Evolutionary conservation across 2,888 invertebrate species (phyloP).

Genomic region (Caenorhabditis virilis): DNA sequence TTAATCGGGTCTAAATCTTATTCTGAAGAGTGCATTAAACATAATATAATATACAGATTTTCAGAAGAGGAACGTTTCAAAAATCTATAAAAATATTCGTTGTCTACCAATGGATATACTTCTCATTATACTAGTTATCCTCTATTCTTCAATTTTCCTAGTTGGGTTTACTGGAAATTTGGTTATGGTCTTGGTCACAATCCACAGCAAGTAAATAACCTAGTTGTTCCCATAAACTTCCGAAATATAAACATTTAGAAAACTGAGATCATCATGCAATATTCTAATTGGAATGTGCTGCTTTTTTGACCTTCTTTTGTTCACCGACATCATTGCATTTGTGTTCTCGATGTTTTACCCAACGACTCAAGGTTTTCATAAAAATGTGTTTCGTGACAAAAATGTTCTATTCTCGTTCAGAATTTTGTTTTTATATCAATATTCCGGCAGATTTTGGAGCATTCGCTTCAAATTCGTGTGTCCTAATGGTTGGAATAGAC

Average conservation of each 20-base stretch:
- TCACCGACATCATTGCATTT: conserved; percentile 28
- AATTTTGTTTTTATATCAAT: conserved; percentile 9
- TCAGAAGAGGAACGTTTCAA: too few relatives aligned
- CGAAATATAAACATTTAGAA: conserved; percentile 4
- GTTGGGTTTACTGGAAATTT: conserved; percentile 31
- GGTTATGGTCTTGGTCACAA: conserved; percentile 30
- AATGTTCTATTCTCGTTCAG: too few relatives aligned
- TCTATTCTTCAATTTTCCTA: conserved; percentile 22
- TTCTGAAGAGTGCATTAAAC: too few relatives aligned
- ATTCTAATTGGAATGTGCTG: conserved; percentile 28
- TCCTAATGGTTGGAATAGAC: conserved; percentile 11
- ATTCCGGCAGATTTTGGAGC: conserved; percentile 4
- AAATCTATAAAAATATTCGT: too few relatives aligned
- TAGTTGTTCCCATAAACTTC: not conserved
- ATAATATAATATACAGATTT: too few relatives aligned
- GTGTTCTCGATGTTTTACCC: conserved; percentile 16
- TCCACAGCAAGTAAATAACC: conserved; percentile 24
- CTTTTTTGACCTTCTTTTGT: conserved; percentile 25
- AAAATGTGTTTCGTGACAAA: too few relatives aligned
- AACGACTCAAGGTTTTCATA: too few relatives aligned
- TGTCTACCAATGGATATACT: conserved; percentile 28
- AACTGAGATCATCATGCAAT: conserved; percentile 30
- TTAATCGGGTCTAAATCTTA: too few relatives aligned
- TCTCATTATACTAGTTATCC: conserved; percentile 13
- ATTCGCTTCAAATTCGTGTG: not conserved